Evolutionary conservation across 2,797 vertebrate genomes (phyloP).

Genomic region (Manis pentadactyla): DNA sequence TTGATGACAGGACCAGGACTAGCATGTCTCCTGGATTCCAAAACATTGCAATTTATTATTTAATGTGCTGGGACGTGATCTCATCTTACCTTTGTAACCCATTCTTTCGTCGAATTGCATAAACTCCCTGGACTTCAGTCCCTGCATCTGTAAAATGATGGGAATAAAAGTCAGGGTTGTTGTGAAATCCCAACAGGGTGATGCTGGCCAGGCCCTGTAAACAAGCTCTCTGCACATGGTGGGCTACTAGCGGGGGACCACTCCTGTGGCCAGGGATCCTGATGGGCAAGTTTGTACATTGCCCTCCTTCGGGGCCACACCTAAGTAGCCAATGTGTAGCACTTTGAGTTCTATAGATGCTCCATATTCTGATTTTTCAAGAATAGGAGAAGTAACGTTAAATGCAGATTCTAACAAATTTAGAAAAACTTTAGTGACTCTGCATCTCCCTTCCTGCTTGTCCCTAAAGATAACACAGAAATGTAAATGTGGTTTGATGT

Average conservation of each 20-base stretch:
- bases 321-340: neutral
- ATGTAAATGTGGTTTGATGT: conserved; percentile 63
- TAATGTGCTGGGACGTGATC: neutral
- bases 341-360: neutral
- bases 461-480: conserved; percentile 67
- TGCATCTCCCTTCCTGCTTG: conserved; percentile 52
- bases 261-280: neutral
- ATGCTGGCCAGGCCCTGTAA: rapidly evolving
- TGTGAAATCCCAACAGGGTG: neutral
- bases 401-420: conserved; percentile 32
- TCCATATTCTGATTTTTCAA: neutral
- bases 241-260: rapidly evolving
- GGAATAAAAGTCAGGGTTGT: neutral
- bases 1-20: neutral
- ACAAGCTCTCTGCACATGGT: rapidly evolving
- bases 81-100: neutral
- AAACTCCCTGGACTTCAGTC: neutral
- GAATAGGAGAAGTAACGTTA: neutral
- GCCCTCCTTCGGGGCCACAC: neutral
- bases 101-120: neutral
- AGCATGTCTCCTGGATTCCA: neutral
- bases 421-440: conserved; percentile 4
- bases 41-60: neutral
- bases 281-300: neutral
- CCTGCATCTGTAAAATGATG: neutral